Conservation (phyloP, 2,113 vertebrate species). For the Leucopsar rothschildi region DNA sequence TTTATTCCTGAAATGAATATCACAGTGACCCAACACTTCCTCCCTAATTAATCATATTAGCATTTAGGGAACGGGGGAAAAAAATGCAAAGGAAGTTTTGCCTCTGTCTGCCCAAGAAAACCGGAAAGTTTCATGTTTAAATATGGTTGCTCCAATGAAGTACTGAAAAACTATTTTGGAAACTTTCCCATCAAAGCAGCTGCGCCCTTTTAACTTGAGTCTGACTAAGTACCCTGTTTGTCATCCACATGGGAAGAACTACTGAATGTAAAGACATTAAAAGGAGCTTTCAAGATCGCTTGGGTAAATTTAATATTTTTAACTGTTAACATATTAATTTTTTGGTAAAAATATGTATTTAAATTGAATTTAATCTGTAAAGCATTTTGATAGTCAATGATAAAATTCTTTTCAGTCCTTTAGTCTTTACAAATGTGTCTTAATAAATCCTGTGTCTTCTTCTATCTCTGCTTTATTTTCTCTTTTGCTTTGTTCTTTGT, state of each 20-base stretch:
- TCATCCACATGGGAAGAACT: not conserved
- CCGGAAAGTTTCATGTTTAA: not conserved
- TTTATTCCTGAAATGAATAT: not conserved
- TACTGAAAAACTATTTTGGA: not conserved
- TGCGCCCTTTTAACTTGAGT: not conserved
- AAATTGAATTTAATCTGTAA: not conserved
- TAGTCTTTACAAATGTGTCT: not conserved
- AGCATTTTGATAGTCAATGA: not conserved
- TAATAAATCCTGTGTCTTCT: not conserved
- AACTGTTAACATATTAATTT: not conserved
- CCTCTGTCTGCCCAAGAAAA: not conserved
- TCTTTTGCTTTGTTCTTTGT: not conserved
- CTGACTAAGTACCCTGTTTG: not conserved
- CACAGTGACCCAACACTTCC: not conserved
- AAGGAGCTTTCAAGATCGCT: not conserved
- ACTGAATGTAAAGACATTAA: not conserved
- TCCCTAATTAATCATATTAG: not conserved
- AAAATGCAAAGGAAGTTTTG: not conserved
- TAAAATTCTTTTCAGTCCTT: not conserved
- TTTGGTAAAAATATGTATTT: not conserved
- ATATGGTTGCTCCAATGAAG: not conserved
- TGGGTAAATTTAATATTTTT: not conserved
- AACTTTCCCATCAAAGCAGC: not conserved
- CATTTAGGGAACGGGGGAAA: accelerated
- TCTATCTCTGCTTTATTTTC: not conserved